Conservation (phyloP, 2,113 vertebrate genomes). For the Bos javanicus region DNA sequence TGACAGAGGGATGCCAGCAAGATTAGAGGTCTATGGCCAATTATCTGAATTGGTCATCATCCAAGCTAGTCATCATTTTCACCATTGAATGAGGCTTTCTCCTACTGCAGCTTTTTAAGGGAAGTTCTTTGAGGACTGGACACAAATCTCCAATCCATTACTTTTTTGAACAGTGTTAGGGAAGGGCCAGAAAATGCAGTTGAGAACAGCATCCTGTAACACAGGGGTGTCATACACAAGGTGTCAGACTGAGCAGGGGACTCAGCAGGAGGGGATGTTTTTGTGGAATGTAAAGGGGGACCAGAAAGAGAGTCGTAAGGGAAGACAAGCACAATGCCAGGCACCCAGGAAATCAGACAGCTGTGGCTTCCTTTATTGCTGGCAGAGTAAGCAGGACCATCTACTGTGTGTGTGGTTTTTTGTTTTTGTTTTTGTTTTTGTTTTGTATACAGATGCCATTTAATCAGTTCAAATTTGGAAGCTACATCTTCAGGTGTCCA, state of each 20-base stretch:
- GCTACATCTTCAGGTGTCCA: constrained; percentile 82
- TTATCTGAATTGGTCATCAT: constrained; percentile 60
- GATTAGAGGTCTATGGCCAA: constrained; percentile 51
- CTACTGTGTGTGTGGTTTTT: not conserved
- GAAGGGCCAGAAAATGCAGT: not conserved
- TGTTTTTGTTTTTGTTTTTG: not conserved
- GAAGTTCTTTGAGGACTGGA: constrained; percentile 28
- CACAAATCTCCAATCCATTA: constrained; percentile 2
- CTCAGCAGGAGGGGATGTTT: not conserved
- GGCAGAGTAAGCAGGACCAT: not conserved
- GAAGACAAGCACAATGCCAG: not conserved
- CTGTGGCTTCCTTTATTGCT: not conserved
- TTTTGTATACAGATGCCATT: constrained; percentile 71
- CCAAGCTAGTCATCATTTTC: constrained; percentile 37
- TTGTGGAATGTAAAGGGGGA: not conserved
- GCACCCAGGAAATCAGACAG: not conserved
- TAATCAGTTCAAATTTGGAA: constrained; percentile 75
- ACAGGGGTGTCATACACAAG: fast-evolving
- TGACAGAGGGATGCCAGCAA: not conserved
- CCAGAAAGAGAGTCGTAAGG: not conserved
- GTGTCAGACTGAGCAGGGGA: not conserved
- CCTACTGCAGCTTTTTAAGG: not conserved
- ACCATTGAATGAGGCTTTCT: not conserved
- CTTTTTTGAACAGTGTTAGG: constrained; percentile 9
- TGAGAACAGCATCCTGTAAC: not conserved